Evolutionary conservation across 1,140 invertebrate genomes (phyloP), one percentile per base, ranked within the genome.

Genomic region (Zaprionus vittiger): DNA sequence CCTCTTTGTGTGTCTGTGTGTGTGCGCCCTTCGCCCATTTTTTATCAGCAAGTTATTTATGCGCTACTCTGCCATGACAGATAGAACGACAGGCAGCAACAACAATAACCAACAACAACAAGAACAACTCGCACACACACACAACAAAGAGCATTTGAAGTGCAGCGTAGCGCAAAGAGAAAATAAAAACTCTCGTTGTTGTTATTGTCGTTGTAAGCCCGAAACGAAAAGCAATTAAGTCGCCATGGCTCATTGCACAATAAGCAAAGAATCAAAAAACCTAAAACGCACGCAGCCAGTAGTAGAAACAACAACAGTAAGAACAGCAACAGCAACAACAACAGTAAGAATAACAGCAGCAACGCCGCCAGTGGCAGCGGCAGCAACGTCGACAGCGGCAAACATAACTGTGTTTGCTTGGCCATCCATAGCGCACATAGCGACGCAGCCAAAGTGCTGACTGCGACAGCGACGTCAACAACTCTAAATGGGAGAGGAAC

Each of bases 201-300:
- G 56, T 77, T 47, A 15, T 54, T 62, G 57, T 49, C 49, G 47
- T 76, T 68, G 37, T 65, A 61, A 66, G 75, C 76, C 76, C 79
- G 31, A 90, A 90, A 90, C 79, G 79, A 85, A 90, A 90, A 91
- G 82, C 86, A 90, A 90, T 90, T 90, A 90, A 90, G 82, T 90
- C 78, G 85, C 85, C 85, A 82, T 89, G 85, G 86, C 84, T 90
- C 85, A 90, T 90, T 90, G 85, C 85, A 90, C 85, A 90, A 90
- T 85, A 85, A 90, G 86, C 67, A 82, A 90, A 90, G 85, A 90
- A 90, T 90, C 81, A 82, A 81, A 77, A 81, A 77, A 79, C 71
- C 55, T 59, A 22, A 63, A 63, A 62, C 61, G 69, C 61, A 73
- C 70, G 71, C 71, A 73, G 24, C 47, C 38, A 41, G 47, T 22